Percentiles rank a stretch among this genome's conserved stretches.
Evolutionary conservation across 2,113 vertebrate genomes (phyloP).

Genomic region (Grammomys surdaster): DNA sequence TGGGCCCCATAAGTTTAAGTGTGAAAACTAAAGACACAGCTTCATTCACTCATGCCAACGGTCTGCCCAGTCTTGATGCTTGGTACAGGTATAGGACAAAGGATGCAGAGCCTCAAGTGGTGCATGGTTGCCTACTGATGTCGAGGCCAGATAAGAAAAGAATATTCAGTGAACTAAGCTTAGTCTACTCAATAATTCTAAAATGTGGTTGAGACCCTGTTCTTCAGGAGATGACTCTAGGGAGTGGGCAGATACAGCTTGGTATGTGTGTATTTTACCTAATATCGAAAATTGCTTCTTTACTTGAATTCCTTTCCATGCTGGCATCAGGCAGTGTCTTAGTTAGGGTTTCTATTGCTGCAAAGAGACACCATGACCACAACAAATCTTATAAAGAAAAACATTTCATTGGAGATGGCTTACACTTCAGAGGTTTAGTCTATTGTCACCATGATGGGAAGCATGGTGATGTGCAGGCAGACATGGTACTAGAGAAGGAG

Average conservation of each 20-base stretch:
- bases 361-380: neutral
- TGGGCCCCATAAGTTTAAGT: fast-evolving
- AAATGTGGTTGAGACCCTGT: neutral
- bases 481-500: neutral
- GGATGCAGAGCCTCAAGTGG: neutral
- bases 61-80: neutral
- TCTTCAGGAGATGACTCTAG: neutral
- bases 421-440: neutral
- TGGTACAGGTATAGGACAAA: neutral
- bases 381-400: neutral
- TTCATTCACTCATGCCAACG: too few relatives aligned
- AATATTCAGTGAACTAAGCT: neutral
- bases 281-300: neutral
- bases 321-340: neutral
- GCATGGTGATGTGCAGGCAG: neutral
- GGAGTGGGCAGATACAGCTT: neutral
- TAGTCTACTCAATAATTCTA: neutral
- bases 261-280: neutral
- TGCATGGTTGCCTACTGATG: neutral
- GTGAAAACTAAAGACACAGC: neutral
- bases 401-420: neutral
- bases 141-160: neutral
- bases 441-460: neutral
- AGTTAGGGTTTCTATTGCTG: neutral
- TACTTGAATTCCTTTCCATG: neutral